phyloP scores from a whole-genome alignment of 2,113 vertebrate genomes.

The Spea multiplicata region DNA sequence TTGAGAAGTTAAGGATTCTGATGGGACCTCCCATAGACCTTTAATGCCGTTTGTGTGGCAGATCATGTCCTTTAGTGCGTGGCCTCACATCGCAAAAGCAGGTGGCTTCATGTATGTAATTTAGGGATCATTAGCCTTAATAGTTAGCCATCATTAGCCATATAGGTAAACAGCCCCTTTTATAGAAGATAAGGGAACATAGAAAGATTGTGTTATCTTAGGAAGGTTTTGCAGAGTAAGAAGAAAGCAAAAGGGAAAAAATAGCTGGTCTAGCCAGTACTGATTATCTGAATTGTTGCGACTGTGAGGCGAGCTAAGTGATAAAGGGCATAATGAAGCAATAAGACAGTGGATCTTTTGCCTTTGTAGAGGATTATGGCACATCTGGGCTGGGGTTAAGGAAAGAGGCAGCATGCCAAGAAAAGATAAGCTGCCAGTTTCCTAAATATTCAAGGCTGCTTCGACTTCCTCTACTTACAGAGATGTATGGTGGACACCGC shows the following conservation, averaged over 20 bases:
- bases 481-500: not conserved
- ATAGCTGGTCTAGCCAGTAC: slow-evolving; percentile 12
- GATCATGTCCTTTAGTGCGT: too few relatives aligned
- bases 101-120: too few relatives aligned
- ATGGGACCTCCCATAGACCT: too few relatives aligned
- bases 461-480: slow-evolving; percentile 15
- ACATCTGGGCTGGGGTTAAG: slow-evolving; percentile 43
- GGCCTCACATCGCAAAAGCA: too few relatives aligned
- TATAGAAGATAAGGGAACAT: not conserved
- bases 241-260: not conserved
- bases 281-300: slow-evolving; percentile 32
- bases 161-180: too few relatives aligned
- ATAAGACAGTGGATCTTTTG: slow-evolving; percentile 34
- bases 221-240: not conserved
- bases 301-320: slow-evolving; percentile 36
- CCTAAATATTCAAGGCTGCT: slow-evolving; percentile 4
- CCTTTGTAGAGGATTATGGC: slow-evolving; percentile 44
- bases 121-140: too few relatives aligned
- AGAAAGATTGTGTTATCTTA: not conserved
- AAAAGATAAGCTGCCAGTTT: slow-evolving; percentile 26
- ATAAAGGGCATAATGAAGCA: slow-evolving; percentile 43
- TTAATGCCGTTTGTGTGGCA: too few relatives aligned
- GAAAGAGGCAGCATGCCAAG: slow-evolving; percentile 34
- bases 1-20: too few relatives aligned
- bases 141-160: too few relatives aligned